A percentile compares a stretch with the other conserved stretches of the same genome.
These are phyloP conservation scores for Caenorhabditis briggsae DNA, from an alignment of 1,140 invertebrate genomes.

Conservation along the genomic window DNA sequence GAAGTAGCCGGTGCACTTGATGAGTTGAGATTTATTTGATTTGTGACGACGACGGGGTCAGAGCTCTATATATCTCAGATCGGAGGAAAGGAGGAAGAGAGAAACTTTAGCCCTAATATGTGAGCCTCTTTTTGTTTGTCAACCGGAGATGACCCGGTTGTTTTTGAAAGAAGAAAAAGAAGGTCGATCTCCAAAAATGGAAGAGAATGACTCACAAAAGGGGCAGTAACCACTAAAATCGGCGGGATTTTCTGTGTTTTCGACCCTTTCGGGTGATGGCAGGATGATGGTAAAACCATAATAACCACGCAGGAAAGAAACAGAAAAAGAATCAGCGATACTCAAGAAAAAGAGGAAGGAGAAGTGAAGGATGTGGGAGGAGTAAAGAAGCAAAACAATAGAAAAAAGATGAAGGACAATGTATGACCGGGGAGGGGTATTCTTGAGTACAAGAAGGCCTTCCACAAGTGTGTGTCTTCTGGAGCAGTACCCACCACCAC, in stretches of 20 bases:
- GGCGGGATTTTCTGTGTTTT: not conserved
- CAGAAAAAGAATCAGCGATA: constrained; percentile 12
- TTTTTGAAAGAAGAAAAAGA: constrained; percentile 8
- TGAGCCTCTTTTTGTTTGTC: constrained; percentile 21
- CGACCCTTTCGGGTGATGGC: not conserved
- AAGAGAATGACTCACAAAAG: constrained; percentile 28
- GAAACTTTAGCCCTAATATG: constrained; percentile 47
- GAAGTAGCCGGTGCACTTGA: constrained; percentile 45
- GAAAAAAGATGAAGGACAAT: constrained; percentile 27
- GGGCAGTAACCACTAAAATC: constrained; percentile 1
- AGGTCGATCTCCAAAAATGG: not conserved
- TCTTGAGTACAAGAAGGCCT: constrained; percentile 22
- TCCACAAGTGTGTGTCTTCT: constrained; percentile 33
- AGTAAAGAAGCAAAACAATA: constrained; percentile 39
- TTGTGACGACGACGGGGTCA: constrained; percentile 24
- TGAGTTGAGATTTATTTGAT: constrained; percentile 52
- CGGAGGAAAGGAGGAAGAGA: constrained; percentile 2
- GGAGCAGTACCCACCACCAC: not conserved
- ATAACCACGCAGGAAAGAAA: constrained; percentile 22
- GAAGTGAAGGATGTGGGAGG: constrained; percentile 5
- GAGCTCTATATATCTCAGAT: constrained; percentile 7
- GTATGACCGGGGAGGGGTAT: constrained; percentile 12
- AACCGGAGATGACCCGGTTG: constrained; percentile 10
- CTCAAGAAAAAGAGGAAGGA: not conserved
- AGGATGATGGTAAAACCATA: constrained; percentile 44